Evolutionary conservation across 2,888 invertebrate genomes (phyloP).

Genomic region (Platerodrilus igneus): DNA sequence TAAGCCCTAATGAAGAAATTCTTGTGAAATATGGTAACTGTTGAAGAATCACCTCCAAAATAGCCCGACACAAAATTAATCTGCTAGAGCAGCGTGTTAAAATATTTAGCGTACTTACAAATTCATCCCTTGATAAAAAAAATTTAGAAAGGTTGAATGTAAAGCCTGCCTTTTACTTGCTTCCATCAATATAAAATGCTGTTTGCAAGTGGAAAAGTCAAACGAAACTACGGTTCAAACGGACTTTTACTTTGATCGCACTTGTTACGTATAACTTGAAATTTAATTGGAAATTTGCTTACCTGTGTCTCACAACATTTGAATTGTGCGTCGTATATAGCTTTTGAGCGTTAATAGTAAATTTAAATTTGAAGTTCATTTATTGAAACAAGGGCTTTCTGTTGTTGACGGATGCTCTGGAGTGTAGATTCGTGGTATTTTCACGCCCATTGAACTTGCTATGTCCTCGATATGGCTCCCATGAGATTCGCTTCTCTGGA

Average conservation of each 20-base stretch:
- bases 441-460: constrained; percentile 26
- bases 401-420: constrained; percentile 24
- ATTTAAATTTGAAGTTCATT: too few species aligned
- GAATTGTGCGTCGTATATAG: too few species aligned
- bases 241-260: too few species aligned
- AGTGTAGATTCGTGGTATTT: constrained; percentile 25
- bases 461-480: constrained; percentile 23
- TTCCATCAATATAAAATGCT: constrained; percentile 36
- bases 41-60: constrained; percentile 1
- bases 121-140: constrained; percentile 33
- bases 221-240: constrained; percentile 37
- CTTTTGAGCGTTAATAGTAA: too few species aligned
- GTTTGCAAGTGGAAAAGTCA: constrained; percentile 37
- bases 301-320: too few species aligned
- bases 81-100: constrained; percentile 16
- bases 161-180: constrained; percentile 35
- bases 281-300: too few species aligned
- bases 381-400: constrained; percentile 21
- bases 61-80: constrained; percentile 16
- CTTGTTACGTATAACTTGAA: too few species aligned
- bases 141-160: constrained; percentile 30
- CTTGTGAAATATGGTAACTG: constrained; percentile 8
- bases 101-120: constrained; percentile 26
- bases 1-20: constrained; percentile 14
- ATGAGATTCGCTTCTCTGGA: constrained; percentile 20